phyloP scores from a whole-genome alignment of 1,140 invertebrate genomes.

The Anastrepha ludens region DNA sequence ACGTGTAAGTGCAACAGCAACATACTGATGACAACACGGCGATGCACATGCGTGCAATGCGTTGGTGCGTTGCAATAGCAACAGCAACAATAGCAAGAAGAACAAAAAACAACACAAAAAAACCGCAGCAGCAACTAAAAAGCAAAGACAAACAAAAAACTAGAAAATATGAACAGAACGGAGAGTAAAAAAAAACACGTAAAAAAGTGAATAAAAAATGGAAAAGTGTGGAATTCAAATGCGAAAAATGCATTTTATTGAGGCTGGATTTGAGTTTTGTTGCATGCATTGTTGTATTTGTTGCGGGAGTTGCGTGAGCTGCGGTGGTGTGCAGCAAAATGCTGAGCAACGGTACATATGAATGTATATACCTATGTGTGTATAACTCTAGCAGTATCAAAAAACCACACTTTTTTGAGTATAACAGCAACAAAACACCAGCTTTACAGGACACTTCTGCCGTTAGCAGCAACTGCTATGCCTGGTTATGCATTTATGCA shows the following conservation, averaged over 20 bases:
- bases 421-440: not conserved
- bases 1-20: constrained; percentile 47
- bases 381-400: not conserved
- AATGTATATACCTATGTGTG: not conserved
- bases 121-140: constrained; percentile 9
- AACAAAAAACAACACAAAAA: not conserved
- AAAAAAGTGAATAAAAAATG: not conserved
- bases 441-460: not conserved
- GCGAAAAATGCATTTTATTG: constrained; percentile 32
- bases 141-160: constrained; percentile 7
- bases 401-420: not conserved
- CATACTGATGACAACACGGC: constrained; percentile 13
- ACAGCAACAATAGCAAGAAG: not conserved
- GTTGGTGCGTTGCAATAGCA: constrained; percentile 38
- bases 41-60: constrained; percentile 48
- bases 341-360: not conserved
- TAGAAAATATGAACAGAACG: not conserved
- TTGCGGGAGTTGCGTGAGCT: not conserved
- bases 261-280: constrained; percentile 23
- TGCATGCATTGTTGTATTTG: not conserved
- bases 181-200: not conserved
- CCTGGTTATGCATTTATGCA: not conserved
- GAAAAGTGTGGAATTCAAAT: not conserved
- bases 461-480: not conserved
- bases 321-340: not conserved